A percentile compares a stretch with the other conserved stretches of the same genome.
Conservation (phyloP, 2,888 invertebrate genomes). For the Trilocha varians region DNA sequence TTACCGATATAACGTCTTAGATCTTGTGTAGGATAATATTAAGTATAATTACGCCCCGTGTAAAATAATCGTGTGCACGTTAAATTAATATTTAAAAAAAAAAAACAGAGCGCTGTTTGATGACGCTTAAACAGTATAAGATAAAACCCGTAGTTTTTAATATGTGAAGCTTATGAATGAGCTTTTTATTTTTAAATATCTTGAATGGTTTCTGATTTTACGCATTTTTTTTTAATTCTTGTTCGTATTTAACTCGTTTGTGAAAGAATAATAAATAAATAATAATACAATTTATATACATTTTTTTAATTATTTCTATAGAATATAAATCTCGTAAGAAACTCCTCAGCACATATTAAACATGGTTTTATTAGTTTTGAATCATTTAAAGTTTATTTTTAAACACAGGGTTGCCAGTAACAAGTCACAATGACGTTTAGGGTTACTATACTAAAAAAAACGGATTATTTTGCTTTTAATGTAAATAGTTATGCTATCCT, state of each 20-base stretch:
- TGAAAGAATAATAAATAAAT: too few species aligned
- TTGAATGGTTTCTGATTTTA: too few species aligned
- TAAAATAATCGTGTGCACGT: not conserved
- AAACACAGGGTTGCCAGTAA: not conserved
- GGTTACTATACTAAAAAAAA: not conserved
- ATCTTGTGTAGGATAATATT: not conserved
- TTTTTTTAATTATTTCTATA: too few species aligned
- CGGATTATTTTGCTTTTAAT: not conserved
- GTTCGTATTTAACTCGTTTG: too few species aligned
- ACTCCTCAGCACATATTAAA: not conserved
- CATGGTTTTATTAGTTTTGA: too few species aligned
- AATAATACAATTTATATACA: too few species aligned
- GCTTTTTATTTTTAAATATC: not conserved
- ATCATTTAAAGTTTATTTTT: too few species aligned
- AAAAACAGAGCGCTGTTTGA: not conserved
- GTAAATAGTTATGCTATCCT: not conserved
- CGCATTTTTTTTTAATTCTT: too few species aligned
- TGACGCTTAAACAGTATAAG: too few species aligned
- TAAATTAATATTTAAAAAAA: not conserved
- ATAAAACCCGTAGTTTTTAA: too few species aligned
- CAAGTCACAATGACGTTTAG: not conserved
- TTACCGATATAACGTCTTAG: not conserved
- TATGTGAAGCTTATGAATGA: not conserved
- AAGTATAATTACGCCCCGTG: not conserved
- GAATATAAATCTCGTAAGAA: too few species aligned